Evolutionary conservation across 2,113 vertebrate genomes (phyloP), one percentile per base, ranked within the genome.

Genomic region (Cardinalis cardinalis): DNA sequence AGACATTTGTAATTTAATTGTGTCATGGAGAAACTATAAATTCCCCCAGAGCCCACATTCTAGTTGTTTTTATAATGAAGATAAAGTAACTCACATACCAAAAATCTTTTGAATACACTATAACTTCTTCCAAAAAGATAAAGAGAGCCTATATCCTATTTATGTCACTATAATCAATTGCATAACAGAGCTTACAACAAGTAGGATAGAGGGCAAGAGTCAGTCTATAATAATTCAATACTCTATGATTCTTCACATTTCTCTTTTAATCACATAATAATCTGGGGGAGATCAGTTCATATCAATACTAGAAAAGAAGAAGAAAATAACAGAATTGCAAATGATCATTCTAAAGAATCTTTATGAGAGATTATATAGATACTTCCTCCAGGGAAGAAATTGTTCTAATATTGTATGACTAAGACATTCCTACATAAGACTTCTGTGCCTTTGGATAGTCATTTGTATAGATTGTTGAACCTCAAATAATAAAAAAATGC

Each of bases 121-220:
- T 92, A 97, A 95, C 92, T 97, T 96, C 96, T 96, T 97, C 71
- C 92, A 96, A 96, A 94, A 94, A 97, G 96, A 98, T 97, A 97
- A 95, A 88, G 58, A 95, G 61, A 61, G 72, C 68, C 79, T 90
- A 87, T 94, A 95, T 97, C 89, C 94, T 92, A 93, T 97, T 97
- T 83, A 85, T 96, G 90, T 95, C 90, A 89, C 77, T 96, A 69
- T 25, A 76, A 59, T 94, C 59, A 55, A 52, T 97, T 97, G 92
- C 90, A 84, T 92, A 97, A 96, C 84, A 84, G 83, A 69, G 81
- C 84, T 95, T 95, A 95, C 84, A 94, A 90, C 68, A 95, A 93
- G 91, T 94, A 95, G 92, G 95, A 95, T 18, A 63, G 75, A 76
- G 91, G 85, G 79, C 73, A 96, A 73, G 38, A 93, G 60, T 89